Base-by-base conservation (phyloP, 2,888 invertebrate genomes). In the Hirtodrosophila histrioides region DNA sequence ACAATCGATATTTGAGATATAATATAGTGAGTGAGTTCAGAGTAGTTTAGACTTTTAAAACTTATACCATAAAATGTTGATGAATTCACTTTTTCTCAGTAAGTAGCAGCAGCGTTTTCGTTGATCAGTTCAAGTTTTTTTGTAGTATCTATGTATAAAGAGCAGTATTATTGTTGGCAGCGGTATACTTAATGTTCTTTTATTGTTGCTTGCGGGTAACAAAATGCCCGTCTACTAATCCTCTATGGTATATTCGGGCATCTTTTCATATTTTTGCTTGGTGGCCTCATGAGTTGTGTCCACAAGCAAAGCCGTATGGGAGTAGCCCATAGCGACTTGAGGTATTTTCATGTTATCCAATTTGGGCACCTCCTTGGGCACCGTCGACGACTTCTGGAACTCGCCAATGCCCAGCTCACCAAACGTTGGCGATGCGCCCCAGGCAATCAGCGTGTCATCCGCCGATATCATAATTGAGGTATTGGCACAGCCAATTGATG, bases 371-470 rank as follows among this genome's bases (percentile, higher is more conserved):
- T 98, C 98, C 92, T 96, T 96, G 23, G 98, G 97, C 31, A 94
- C 94, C 1, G 97, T 95, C 2, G 97, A 95, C 0, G 97, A 97
- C 89, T 97, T 97, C 83, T 95, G 95, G 86, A 96, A 94, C 78
- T 97, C 98, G 0, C 98, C 98, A 68, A 96, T 95, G 67, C 97
- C 97, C 93, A 98, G 92, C 93, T 98, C 98, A 0, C 98, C 98
- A 86, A 95, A 98, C 3, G 97, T 97, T 0, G 98, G 98, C 39
- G 97, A 95, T n/a, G 96, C 95, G 3, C 98, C 98, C 97, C 98
- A 98, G 29, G 96, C 95, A 76, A 98, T 96, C 4, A 97, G 94
- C 12, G 96, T 95, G 49, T 98, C 97, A 90, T 98, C 98, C 0
- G 98, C 98, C 0, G 96, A 95, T 35, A 98, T 94, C 50, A 98